phyloP scores from a whole-genome alignment of 2,888 invertebrate species.

The Diaperis boleti region DNA sequence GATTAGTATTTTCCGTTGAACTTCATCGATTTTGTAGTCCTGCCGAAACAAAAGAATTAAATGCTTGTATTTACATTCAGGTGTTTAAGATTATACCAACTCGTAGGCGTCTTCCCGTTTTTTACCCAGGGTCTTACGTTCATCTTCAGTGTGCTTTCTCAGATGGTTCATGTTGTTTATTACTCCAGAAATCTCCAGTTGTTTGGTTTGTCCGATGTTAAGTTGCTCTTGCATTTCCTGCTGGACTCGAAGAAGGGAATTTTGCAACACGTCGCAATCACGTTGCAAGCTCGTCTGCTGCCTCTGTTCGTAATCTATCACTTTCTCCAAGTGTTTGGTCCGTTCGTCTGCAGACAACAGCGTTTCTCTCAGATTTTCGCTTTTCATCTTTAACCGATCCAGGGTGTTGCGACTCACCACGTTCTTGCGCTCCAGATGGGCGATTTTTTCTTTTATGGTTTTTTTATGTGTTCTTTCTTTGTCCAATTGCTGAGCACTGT shows the following conservation, averaged over 20 bases:
- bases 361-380: constrained; percentile 68
- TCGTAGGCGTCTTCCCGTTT: constrained; percentile 73
- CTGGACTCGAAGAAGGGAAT: constrained; percentile 68
- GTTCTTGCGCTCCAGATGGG: constrained; percentile 49
- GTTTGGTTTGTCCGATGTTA: constrained; percentile 67
- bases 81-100: constrained; percentile 66
- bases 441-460: constrained; percentile 52
- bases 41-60: constrained; percentile 43
- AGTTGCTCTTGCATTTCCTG: constrained; percentile 66
- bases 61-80: too few species aligned
- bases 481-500: constrained; percentile 62
- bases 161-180: constrained; percentile 67
- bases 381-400: constrained; percentile 66
- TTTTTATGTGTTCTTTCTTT: constrained; percentile 57
- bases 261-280: constrained; percentile 69
- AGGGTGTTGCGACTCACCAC: constrained; percentile 50
- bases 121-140: constrained; percentile 68
- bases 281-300: constrained; percentile 66
- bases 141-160: constrained; percentile 65
- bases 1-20: constrained; percentile 64
- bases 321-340: constrained; percentile 71
- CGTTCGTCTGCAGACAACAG: constrained; percentile 71
- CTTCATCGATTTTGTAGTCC: constrained; percentile 65
- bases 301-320: constrained; percentile 71
- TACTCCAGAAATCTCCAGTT: constrained; percentile 70